Evolutionary conservation across 2,888 invertebrate genomes (phyloP).

Genomic region (Tanaodytes sp.): DNA sequence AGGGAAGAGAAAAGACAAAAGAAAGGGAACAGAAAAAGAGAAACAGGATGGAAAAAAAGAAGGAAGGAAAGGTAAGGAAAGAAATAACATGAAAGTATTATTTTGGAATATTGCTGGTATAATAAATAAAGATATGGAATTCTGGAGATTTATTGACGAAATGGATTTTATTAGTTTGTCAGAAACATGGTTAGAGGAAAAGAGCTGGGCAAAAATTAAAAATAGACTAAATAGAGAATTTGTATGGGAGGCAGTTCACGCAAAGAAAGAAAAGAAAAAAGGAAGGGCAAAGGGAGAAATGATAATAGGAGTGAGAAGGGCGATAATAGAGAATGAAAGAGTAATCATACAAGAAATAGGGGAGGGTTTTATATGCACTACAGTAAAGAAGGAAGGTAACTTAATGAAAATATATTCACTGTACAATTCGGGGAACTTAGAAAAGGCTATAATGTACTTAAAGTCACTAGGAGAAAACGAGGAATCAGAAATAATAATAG

Average conservation of each 20-base stretch:
- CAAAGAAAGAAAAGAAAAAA: conserved; percentile 6
- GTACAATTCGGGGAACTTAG: neutral
- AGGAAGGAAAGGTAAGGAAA: neutral
- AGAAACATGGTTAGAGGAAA: conserved; percentile 7
- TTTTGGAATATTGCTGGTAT: conserved; percentile 52
- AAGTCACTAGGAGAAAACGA: neutral
- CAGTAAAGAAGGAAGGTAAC: neutral
- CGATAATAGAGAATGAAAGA: neutral
- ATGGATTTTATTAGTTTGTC: conserved; percentile 30
- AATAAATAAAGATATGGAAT: conserved; percentile 19
- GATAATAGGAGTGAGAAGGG: neutral
- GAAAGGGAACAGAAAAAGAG: neutral
- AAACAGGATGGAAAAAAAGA: neutral
- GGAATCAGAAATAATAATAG: neutral
- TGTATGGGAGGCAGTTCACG: conserved; percentile 22
- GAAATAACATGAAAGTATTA: neutral
- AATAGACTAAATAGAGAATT: conserved; percentile 20
- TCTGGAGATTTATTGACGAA: conserved; percentile 25
- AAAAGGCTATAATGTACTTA: neutral
- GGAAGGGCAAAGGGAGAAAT: conserved; percentile 2
- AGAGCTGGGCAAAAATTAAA: conserved; percentile 11
- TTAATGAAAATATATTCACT: neutral
- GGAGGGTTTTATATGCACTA: neutral
- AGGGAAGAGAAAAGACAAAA: conserved; percentile 1
- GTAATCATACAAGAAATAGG: neutral